These are phyloP conservation scores for Conchocele bisecta DNA, from an alignment of 2,888 invertebrate species.

Conservation along the genomic window DNA sequence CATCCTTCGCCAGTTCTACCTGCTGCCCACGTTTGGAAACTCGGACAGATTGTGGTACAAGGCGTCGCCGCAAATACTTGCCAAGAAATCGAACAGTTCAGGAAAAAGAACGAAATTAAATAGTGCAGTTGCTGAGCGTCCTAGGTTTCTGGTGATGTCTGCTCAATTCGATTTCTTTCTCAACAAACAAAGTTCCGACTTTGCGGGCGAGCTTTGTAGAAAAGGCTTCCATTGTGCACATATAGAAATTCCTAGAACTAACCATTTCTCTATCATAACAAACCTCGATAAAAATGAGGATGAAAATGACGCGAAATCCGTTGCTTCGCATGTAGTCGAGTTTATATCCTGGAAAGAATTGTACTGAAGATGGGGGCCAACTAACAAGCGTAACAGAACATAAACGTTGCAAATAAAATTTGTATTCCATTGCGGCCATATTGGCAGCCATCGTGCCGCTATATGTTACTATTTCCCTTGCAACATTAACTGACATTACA, in stretches of 20 bases:
- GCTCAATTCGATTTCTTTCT: constrained; percentile 63
- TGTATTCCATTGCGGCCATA: too few relatives aligned
- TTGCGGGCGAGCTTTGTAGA: constrained; percentile 44
- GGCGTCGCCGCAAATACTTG: constrained; percentile 52
- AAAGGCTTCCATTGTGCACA: constrained; percentile 38
- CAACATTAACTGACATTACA: too few relatives aligned
- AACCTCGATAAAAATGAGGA: constrained; percentile 33
- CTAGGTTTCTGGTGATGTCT: constrained; percentile 62
- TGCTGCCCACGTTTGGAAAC: constrained; percentile 65
- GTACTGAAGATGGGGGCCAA: too few relatives aligned
- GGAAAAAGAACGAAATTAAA: background rate
- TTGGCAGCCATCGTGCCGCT: too few relatives aligned
- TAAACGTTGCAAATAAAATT: too few relatives aligned
- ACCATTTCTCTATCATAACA: constrained; percentile 64
- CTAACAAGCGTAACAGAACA: too few relatives aligned
- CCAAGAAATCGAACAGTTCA: constrained; percentile 14
- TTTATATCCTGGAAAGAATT: constrained; percentile 6
- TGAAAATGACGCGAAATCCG: background rate
- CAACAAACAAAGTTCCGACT: constrained; percentile 51
- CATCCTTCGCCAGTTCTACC: constrained; percentile 52
- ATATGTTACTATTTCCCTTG: too few relatives aligned
- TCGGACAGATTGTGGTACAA: constrained; percentile 42
- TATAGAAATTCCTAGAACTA: constrained; percentile 55
- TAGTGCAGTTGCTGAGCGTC: background rate
- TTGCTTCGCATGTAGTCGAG: background rate